Percentiles rank a stretch among this genome's conserved stretches.
phyloP scores from a whole-genome alignment of 2,888 invertebrate genomes.

The Lysandra coridon region DNA sequence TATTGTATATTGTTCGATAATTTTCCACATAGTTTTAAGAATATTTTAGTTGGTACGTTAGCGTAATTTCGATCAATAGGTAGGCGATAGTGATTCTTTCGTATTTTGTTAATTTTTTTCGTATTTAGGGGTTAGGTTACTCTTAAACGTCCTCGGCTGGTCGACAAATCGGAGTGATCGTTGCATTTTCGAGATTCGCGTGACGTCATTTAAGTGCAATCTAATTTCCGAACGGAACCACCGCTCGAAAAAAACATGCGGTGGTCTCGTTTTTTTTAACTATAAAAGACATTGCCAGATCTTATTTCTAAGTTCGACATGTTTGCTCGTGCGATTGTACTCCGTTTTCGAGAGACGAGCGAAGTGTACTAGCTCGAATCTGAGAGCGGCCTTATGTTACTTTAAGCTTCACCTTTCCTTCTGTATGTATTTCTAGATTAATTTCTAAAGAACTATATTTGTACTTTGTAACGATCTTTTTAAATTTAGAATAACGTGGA shows the following conservation, averaged over 20 bases:
- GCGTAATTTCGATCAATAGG: slow-evolving; percentile 76
- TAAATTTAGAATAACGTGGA: slow-evolving; percentile 71
- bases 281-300: slow-evolving; percentile 69
- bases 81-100: slow-evolving; percentile 76
- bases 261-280: slow-evolving; percentile 32
- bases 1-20: slow-evolving; percentile 79
- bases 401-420: slow-evolving; percentile 71
- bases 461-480: slow-evolving; percentile 73
- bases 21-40: slow-evolving; percentile 77
- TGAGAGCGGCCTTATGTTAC: slow-evolving; percentile 39
- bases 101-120: slow-evolving; percentile 77
- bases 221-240: slow-evolving; percentile 41
- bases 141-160: slow-evolving; percentile 31
- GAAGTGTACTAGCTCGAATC: slow-evolving; percentile 37
- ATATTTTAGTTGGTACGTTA: slow-evolving; percentile 73
- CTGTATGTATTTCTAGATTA: slow-evolving; percentile 73
- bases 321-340: slow-evolving; percentile 66
- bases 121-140: slow-evolving; percentile 72
- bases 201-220: slow-evolving; percentile 49
- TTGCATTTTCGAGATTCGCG: slow-evolving; percentile 65
- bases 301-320: slow-evolving; percentile 64
- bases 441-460: slow-evolving; percentile 67
- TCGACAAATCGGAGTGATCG: slow-evolving; percentile 30
- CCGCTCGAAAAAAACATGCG: slow-evolving; percentile 32
- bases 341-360: slow-evolving; percentile 45